phyloP scores from a whole-genome alignment of 2,113 vertebrate genomes.

The Tenrec ecaudatus region DNA sequence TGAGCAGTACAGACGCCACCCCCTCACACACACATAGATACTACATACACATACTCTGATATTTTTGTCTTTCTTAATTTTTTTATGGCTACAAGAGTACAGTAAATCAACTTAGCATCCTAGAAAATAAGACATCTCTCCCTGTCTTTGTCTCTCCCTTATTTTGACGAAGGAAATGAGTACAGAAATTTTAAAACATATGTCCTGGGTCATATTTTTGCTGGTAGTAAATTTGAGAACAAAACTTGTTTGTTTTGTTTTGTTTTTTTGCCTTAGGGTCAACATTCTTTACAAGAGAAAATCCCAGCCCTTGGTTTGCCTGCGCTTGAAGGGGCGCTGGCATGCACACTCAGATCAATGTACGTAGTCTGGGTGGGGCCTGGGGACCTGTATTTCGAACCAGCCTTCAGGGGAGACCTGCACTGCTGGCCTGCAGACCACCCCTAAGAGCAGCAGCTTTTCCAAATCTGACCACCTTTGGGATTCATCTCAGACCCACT shows the following conservation, averaged over 20 bases:
- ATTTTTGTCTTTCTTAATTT: slow-evolving; percentile 12
- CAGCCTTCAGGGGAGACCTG: neutral
- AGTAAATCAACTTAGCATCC: neutral
- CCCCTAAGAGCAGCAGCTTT: neutral
- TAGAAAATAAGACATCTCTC: neutral
- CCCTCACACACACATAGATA: neutral
- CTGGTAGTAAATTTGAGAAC: neutral
- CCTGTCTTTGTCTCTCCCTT: neutral
- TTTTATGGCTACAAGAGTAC: neutral
- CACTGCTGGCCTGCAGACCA: neutral
- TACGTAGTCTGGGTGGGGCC: neutral
- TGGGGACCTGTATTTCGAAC: neutral
- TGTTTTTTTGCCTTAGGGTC: neutral
- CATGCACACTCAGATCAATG: neutral
- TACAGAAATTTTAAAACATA: neutral
- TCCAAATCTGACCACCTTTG: neutral
- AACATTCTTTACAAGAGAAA: neutral
- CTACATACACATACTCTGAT: neutral
- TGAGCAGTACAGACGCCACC: neutral
- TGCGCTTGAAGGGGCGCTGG: neutral
- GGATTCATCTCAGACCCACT: neutral
- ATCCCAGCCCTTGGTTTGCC: neutral
- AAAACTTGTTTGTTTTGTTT: neutral
- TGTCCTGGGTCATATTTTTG: neutral
- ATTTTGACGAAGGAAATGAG: neutral